A percentile compares a stretch with the other conserved stretches of the same genome.
phyloP scores from a whole-genome alignment of 2,113 vertebrate genomes.

The Zosterops japonicus region DNA sequence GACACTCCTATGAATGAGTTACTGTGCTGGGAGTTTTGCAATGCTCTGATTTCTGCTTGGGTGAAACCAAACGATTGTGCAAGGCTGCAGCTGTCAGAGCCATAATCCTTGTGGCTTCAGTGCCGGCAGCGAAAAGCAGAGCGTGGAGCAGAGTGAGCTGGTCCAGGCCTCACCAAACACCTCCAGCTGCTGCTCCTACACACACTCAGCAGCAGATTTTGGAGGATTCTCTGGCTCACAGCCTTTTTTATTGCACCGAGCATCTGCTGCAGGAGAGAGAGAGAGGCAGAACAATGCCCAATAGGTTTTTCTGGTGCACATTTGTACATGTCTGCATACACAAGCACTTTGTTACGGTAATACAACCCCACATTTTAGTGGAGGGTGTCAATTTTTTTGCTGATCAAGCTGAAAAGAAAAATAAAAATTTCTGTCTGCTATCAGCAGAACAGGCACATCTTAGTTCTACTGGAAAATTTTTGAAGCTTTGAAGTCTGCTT shows the following conservation, averaged over 20 bases:
- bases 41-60: background rate
- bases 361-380: background rate
- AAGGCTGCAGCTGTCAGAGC: conserved; percentile 35
- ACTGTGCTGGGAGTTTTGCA: conserved; percentile 24
- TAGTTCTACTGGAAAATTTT: background rate
- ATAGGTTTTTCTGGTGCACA: background rate
- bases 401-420: background rate
- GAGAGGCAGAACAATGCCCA: background rate
- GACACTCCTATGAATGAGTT: background rate
- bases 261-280: background rate
- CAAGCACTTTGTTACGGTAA: background rate
- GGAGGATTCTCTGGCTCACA: background rate
- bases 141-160: background rate
- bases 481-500: background rate
- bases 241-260: background rate
- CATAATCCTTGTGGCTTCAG: background rate
- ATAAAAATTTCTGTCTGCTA: background rate
- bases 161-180: background rate
- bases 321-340: background rate
- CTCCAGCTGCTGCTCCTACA: conserved; percentile 16
- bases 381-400: background rate
- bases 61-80: background rate
- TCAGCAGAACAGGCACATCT: background rate
- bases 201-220: background rate
- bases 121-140: background rate